These are phyloP conservation scores for Apoderus coryli DNA, from an alignment of 2,888 invertebrate genomes.

Conservation along the genomic window DNA sequence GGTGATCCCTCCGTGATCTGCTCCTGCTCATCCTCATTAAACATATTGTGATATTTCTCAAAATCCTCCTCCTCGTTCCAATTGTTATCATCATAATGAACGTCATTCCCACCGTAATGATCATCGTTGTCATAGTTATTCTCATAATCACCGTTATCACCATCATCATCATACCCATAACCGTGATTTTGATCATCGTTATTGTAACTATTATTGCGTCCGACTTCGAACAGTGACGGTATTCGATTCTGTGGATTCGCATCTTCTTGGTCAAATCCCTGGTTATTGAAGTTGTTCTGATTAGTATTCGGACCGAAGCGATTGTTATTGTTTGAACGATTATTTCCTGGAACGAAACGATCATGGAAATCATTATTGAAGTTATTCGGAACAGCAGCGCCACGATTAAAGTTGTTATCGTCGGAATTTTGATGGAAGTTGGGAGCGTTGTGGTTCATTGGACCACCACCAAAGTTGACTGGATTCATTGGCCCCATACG, in stretches of 20 bases:
- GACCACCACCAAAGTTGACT: too few species aligned
- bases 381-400: too few species aligned
- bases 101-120: slow-evolving; percentile 4
- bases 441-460: too few species aligned
- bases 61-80: slow-evolving; percentile 20
- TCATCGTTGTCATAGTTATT: slow-evolving; percentile 4
- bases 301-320: neutral
- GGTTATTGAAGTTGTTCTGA: neutral
- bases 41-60: slow-evolving; percentile 19
- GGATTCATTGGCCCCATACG: too few species aligned
- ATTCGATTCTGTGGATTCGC: neutral
- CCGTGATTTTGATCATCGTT: slow-evolving; percentile 2
- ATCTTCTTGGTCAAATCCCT: neutral
- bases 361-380: too few species aligned
- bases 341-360: too few species aligned
- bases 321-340: neutral
- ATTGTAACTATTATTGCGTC: neutral
- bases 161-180: neutral
- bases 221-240: too few species aligned
- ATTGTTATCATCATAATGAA: slow-evolving; percentile 16
- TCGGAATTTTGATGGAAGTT: too few species aligned
- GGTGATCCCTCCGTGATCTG: neutral
- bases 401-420: too few species aligned
- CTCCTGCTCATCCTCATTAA: slow-evolving; percentile 17
- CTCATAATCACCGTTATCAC: slow-evolving; percentile 1